Conservation (phyloP, 1,140 invertebrate species). For the Platyscapa corneri region DNA sequence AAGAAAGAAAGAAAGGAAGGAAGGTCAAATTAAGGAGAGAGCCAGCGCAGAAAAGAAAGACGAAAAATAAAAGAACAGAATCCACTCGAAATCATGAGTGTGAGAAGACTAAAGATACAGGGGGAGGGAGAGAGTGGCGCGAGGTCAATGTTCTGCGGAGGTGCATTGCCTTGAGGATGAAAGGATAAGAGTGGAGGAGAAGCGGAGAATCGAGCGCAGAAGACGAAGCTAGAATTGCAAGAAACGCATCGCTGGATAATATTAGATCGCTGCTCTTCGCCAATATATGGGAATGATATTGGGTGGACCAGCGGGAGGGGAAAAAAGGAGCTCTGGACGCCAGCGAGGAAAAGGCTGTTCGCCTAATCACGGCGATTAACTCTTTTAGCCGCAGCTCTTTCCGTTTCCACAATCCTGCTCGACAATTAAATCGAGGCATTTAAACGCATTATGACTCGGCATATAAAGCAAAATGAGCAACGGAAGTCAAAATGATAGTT, state of each 20-base stretch:
- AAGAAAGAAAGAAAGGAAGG: conserved; percentile 23
- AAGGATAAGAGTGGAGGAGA: conserved; percentile 52
- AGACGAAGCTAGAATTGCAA: conserved; percentile 44
- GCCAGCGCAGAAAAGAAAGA: conserved; percentile 48
- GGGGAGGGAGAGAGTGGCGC: conserved; percentile 46
- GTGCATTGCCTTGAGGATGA: conserved; percentile 67
- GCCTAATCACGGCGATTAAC: conserved; percentile 27
- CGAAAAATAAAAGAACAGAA: conserved; percentile 58
- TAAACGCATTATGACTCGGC: no score
- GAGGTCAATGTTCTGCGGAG: conserved; percentile 68
- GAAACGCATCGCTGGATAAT: conserved; percentile 39
- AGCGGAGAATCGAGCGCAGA: conserved; percentile 46
- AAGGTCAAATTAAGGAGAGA: conserved; percentile 26
- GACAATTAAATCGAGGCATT: no score
- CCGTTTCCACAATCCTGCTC: no score
- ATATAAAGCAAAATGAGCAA: no score
- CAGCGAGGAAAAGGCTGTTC: neutral
- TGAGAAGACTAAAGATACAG: conserved; percentile 47
- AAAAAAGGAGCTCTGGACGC: neutral
- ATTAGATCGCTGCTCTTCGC: conserved; percentile 24
- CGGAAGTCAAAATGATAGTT: no score
- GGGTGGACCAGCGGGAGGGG: neutral
- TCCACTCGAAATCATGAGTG: conserved; percentile 56
- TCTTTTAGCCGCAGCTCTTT: no score
- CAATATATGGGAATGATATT: conserved; percentile 10